Conservation (phyloP, 30 jellyfish, hydroid and myxozoan genomes). For the Aurelia coerulea region DNA sequence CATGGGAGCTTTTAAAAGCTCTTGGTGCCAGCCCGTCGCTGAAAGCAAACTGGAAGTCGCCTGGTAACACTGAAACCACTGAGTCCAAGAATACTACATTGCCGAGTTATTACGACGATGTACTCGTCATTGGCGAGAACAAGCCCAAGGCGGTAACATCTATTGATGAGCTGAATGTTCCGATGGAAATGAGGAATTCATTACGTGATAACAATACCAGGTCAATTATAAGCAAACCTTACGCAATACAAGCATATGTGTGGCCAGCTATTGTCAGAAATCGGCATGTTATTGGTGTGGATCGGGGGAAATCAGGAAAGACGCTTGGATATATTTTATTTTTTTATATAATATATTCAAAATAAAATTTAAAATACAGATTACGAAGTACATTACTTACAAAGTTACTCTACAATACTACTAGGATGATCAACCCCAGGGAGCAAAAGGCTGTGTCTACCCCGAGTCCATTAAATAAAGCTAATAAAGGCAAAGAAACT, state of each 20-base stretch:
- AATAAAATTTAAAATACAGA: no score
- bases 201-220: slow-evolving; percentile 5
- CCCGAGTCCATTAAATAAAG: no score
- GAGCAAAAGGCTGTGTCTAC: no score
- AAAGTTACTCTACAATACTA: no score
- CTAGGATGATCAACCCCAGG: no score
- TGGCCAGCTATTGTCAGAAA: slow-evolving; percentile 87
- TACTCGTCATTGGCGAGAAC: slow-evolving; percentile 66
- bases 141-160: slow-evolving; percentile 40
- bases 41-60: slow-evolving; percentile 4
- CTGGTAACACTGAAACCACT: neutral
- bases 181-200: slow-evolving; percentile 32
- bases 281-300: slow-evolving; percentile 82
- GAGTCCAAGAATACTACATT: neutral
- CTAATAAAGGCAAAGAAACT: no score
- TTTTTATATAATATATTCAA: no score
- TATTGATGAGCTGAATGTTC: slow-evolving; percentile 51
- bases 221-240: slow-evolving; percentile 47
- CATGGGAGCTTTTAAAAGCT: slow-evolving; percentile 29
- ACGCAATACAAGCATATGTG: slow-evolving; percentile 75
- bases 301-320: slow-evolving; percentile 43
- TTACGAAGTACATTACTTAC: no score
- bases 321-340: slow-evolving; percentile 59
- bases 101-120: slow-evolving; percentile 39
- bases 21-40: slow-evolving; percentile 26